Conservation (phyloP, 2,113 vertebrate genomes). For the Ifrita kowaldi region DNA sequence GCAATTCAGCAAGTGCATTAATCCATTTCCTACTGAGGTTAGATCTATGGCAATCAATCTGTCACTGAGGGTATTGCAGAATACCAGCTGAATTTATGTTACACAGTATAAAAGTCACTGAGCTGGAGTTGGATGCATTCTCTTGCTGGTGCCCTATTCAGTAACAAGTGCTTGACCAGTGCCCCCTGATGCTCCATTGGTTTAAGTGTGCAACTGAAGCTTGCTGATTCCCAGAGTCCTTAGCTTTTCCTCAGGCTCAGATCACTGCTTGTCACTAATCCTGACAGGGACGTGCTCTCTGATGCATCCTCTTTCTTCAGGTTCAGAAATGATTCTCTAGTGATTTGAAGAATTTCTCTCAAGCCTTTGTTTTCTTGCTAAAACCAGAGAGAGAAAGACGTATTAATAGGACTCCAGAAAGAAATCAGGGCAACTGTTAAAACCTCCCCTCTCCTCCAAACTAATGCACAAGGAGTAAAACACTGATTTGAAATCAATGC, state of each 20-base stretch:
- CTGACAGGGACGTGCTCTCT: constrained; percentile 86
- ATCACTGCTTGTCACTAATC: constrained; percentile 84
- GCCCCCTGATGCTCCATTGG: constrained; percentile 31
- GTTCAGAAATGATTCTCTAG: constrained; percentile 89
- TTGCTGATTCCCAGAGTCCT: constrained; percentile 12
- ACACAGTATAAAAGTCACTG: background rate
- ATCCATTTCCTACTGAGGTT: constrained; percentile 7
- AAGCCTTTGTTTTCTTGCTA: constrained; percentile 90
- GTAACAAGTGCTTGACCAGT: constrained; percentile 36
- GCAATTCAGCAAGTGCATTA: background rate
- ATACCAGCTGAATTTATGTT: background rate
- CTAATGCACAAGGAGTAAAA: background rate
- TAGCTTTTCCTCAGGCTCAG: constrained; percentile 89
- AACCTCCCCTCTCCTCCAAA: background rate
- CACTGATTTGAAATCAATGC: background rate
- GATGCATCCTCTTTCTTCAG: constrained; percentile 86
- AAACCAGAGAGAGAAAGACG: constrained; percentile 24
- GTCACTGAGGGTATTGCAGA: background rate
- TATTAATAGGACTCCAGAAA: background rate
- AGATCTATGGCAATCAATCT: constrained; percentile 21
- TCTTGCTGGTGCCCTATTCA: constrained; percentile 48
- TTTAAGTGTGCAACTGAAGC: constrained; percentile 21
- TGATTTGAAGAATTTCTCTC: constrained; percentile 94
- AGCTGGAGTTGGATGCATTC: background rate
- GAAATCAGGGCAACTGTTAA: background rate